Evolutionary conservation across 2,797 vertebrate species (phyloP), one percentile per base, ranked within the genome.

Genomic region (Hippocampus kuda): DNA sequence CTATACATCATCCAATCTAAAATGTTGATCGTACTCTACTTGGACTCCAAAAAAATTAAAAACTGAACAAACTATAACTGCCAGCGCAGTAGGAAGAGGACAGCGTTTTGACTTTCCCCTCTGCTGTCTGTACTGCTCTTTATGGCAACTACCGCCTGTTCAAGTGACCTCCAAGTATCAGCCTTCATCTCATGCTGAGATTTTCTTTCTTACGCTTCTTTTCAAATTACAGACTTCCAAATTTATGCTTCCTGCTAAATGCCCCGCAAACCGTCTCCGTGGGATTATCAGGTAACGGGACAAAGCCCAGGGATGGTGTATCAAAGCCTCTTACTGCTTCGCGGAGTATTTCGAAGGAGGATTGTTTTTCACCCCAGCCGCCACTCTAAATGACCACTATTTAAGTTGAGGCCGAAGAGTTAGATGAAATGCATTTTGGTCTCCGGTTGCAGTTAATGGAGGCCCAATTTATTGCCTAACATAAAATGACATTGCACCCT

Each of bases 361-460:
- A 85, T 90, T 80, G 75, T 69, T 83, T 88, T 89, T 81, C 86
- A 83, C 10, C 71, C 70, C 0, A 72, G 79, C 81, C 76, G 75
- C 81, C 9, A 68, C 77, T 86, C 73, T 69, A 70, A 76, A 77
- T 71, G 75, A 82, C 61, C 11, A 15, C 79, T 57, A 75, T 83
- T 85, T 80, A 87, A 84, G 85, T 82, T 76, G 78, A 80, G 71
- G 69, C 67, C 70, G 56, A 76, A 79, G 75, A 67, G 72, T 78
- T 68, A 80, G 76, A 80, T 81, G 74, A 85, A 86, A 84, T 82
- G 85, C 72, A 83, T 87, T 88, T 83, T 6, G 67, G 82, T 82
- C 79, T 91, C 71, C 63, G 76, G 83, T 92, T 90, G 89, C 88
- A 8, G 68, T 74, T 88, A 88, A 88, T 87, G 80, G 81, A 84